Percentiles rank a stretch among this genome's conserved stretches.
These are phyloP conservation scores for Drosophila azteca DNA, from an alignment of 1,140 invertebrate species.

Conservation along the genomic window DNA sequence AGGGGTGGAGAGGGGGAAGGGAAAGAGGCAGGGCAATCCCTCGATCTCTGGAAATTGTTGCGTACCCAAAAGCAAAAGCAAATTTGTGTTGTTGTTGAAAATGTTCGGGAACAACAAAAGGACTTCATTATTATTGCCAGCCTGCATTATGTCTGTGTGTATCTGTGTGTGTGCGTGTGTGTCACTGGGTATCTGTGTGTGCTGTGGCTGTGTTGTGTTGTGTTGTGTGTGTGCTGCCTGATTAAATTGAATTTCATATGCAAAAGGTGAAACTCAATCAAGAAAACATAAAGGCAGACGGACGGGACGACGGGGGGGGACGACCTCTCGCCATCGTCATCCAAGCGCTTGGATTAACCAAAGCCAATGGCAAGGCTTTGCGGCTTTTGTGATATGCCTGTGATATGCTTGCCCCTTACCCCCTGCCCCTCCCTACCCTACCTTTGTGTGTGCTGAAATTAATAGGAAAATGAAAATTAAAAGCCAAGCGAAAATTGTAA, in stretches of 20 bases:
- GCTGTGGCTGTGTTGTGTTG: slow-evolving; percentile 28
- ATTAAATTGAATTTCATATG: slow-evolving; percentile 82
- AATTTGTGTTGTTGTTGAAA: slow-evolving; percentile 44
- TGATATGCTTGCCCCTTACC: slow-evolving; percentile 47
- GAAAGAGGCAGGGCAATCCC: too few species aligned
- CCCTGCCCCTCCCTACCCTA: not conserved
- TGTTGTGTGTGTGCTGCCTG: slow-evolving; percentile 62
- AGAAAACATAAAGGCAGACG: slow-evolving; percentile 72
- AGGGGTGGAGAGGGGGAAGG: too few species aligned
- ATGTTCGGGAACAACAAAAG: slow-evolving; percentile 76
- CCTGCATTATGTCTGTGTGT: slow-evolving; percentile 51
- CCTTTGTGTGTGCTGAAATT: slow-evolving; percentile 70
- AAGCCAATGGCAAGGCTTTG: slow-evolving; percentile 67
- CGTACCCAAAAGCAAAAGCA: slow-evolving; percentile 66
- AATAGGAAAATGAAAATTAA: slow-evolving; percentile 79
- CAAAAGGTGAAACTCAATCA: slow-evolving; percentile 82
- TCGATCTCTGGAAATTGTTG: slow-evolving; percentile 31
- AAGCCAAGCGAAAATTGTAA: slow-evolving; percentile 44
- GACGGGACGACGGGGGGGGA: too few species aligned
- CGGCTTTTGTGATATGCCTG: slow-evolving; percentile 69
- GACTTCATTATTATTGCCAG: slow-evolving; percentile 80
- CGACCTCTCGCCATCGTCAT: too few species aligned
- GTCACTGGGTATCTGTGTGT: slow-evolving; percentile 6
- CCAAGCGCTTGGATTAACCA: slow-evolving; percentile 61
- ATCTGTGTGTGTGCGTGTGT: slow-evolving; percentile 13